Evolutionary conservation across 2,113 vertebrate species (phyloP).

Genomic region (Sminthopsis crassicaudata): DNA sequence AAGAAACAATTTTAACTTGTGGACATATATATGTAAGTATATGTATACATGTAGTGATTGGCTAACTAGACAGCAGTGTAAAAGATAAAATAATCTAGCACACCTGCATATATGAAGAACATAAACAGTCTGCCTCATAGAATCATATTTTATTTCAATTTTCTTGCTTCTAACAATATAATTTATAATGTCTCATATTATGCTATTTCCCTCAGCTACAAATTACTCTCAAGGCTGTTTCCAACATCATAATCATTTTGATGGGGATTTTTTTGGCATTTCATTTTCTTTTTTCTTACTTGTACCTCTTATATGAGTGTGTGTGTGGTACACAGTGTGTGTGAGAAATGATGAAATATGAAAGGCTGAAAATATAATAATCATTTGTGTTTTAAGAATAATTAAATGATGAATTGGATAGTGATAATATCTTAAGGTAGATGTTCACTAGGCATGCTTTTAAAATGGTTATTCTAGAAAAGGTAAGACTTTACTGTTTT

Average conservation of each 20-base stretch:
- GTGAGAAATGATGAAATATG: slow-evolving; percentile 53
- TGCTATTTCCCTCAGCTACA: not conserved
- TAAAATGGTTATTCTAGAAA: slow-evolving; percentile 65
- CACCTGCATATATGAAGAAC: rapidly evolving
- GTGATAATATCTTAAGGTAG: slow-evolving; percentile 60
- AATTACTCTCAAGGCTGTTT: slow-evolving; percentile 28
- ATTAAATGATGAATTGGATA: slow-evolving; percentile 61
- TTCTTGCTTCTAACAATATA: slow-evolving; percentile 1
- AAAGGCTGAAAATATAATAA: slow-evolving; percentile 56
- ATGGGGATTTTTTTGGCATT: slow-evolving; percentile 50
- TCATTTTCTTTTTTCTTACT: slow-evolving; percentile 43
- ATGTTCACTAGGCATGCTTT: slow-evolving; percentile 67
- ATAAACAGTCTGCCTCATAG: not conserved
- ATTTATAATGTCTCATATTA: slow-evolving; percentile 8
- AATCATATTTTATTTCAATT: not conserved
- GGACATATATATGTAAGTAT: not conserved
- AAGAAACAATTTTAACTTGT: not conserved
- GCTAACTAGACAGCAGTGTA: not conserved
- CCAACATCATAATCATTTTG: slow-evolving; percentile 35
- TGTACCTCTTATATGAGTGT: slow-evolving; percentile 50
- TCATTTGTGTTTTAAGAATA: slow-evolving; percentile 52
- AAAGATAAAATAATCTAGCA: not conserved
- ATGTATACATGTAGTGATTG: not conserved
- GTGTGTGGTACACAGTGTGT: slow-evolving; percentile 32
- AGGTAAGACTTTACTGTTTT: slow-evolving; percentile 55